A percentile compares a stretch with the other conserved stretches of the same genome.
These are phyloP conservation scores for Conus betulinus DNA, from an alignment of 1,140 invertebrate genomes.

Conservation along the genomic window DNA sequence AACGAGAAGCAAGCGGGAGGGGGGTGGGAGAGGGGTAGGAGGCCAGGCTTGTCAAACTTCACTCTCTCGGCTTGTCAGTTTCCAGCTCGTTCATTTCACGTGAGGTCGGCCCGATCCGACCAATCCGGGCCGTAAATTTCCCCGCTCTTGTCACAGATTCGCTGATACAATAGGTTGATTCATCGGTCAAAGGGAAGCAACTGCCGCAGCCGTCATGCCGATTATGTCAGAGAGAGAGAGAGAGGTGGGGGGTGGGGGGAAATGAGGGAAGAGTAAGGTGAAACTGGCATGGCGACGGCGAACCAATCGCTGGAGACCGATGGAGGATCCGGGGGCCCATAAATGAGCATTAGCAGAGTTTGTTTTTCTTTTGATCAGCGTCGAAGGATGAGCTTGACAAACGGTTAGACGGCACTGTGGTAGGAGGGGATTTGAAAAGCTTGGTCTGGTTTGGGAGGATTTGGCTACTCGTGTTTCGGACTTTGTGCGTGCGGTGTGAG, in stretches of 20 bases:
- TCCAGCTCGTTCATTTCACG: conserved; percentile 28
- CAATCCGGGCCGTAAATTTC: conserved; percentile 28
- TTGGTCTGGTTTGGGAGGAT: no score
- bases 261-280: background rate
- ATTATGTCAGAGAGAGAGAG: conserved; percentile 19
- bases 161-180: conserved; percentile 31
- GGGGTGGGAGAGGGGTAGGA: no score
- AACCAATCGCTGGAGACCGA: no score
- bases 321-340: background rate
- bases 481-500: no score
- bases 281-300: background rate
- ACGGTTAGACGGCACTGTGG: background rate
- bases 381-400: background rate
- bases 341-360: conserved; percentile 10
- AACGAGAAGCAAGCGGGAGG: no score
- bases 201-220: background rate
- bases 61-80: background rate
- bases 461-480: no score
- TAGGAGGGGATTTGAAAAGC: no score
- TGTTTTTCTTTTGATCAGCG: background rate
- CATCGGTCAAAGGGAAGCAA: conserved; percentile 27
- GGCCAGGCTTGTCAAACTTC: background rate
- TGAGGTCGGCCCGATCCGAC: conserved; percentile 20
- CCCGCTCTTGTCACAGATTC: conserved; percentile 6
- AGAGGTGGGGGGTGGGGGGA: background rate